Conservation (phyloP, 2,888 invertebrate species). For the Coenonympha arcania region DNA sequence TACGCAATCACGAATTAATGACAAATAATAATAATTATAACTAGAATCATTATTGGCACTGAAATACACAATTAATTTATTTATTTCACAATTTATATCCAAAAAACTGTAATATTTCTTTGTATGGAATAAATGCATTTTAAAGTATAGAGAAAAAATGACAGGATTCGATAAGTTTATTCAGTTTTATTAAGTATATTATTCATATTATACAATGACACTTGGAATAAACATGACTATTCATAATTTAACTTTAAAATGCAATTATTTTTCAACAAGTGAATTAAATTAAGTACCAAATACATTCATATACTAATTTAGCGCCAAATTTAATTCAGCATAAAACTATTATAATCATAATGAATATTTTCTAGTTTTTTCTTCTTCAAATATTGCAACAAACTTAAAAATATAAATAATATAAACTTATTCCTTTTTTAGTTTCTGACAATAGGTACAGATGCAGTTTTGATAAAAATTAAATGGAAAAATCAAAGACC, state of each 20-base stretch:
- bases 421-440: not conserved
- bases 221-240: not conserved
- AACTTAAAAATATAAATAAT: conserved; percentile 3
- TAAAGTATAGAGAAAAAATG: not conserved
- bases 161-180: not conserved
- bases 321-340: conserved; percentile 20
- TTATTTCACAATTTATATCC: conserved; percentile 17
- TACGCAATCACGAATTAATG: no score
- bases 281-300: conserved; percentile 6
- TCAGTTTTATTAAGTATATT: not conserved
- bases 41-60: conserved; percentile 40
- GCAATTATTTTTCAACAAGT: not conserved
- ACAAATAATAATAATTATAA: conserved; percentile 36
- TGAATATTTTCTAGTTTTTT: not conserved
- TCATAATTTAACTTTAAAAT: not conserved
- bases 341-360: conserved; percentile 3
- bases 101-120: not conserved
- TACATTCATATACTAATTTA: not conserved
- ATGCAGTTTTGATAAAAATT: no score
- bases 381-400: not conserved
- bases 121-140: not conserved
- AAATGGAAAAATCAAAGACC: no score
- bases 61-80: conserved; percentile 28
- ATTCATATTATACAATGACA: not conserved
- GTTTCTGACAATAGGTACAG: no score